phyloP scores from a whole-genome alignment of 2,888 invertebrate genomes.

The Spisula subtruncata region DNA sequence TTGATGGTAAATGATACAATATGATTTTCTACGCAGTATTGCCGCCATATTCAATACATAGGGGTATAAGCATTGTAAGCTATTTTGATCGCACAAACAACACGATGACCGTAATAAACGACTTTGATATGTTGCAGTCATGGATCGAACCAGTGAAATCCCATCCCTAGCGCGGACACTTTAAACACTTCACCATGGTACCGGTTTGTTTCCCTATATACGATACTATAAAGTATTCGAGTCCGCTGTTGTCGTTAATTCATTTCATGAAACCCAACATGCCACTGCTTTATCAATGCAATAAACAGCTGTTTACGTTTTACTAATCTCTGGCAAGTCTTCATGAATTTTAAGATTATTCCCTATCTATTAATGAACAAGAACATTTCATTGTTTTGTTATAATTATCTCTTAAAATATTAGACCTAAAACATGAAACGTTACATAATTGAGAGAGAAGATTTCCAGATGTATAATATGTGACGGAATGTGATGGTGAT shows the following conservation, averaged over 20 bases:
- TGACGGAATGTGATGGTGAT: neutral
- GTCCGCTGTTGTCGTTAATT: neutral
- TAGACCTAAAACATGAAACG: conserved; percentile 13
- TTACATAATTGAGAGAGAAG: neutral
- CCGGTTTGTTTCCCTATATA: too few relatives aligned
- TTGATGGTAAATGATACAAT: too few relatives aligned
- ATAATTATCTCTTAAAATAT: neutral
- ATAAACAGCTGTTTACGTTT: neutral
- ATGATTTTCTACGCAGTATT: too few relatives aligned
- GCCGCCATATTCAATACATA: too few relatives aligned
- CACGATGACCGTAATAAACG: neutral
- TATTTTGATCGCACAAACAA: too few relatives aligned
- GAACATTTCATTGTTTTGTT: neutral
- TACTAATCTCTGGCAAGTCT: neutral
- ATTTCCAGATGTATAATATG: neutral
- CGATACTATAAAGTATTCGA: too few relatives aligned
- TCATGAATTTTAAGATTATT: neutral
- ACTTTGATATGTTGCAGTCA: too few relatives aligned
- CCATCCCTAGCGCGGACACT: too few relatives aligned
- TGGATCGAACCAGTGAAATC: too few relatives aligned
- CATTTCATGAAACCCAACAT: neutral
- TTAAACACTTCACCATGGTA: too few relatives aligned
- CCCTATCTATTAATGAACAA: neutral
- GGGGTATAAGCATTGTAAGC: too few relatives aligned
- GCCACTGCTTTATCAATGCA: too few relatives aligned